Percentiles rank a stretch among this genome's conserved stretches.
Conservation (phyloP, 2,113 vertebrate genomes). For the Spea bombifrons region DNA sequence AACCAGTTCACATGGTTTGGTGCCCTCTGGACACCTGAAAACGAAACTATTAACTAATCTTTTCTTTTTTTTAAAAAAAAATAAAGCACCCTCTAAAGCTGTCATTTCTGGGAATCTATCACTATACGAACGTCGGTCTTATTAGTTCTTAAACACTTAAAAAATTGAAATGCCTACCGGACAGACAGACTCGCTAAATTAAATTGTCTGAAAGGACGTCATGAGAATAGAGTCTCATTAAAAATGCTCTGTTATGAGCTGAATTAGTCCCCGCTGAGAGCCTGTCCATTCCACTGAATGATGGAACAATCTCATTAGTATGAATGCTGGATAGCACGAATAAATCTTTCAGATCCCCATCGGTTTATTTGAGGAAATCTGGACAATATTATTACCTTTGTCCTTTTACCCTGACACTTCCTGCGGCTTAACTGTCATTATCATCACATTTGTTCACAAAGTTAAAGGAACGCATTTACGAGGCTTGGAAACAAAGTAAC, state of each 20-base stretch:
- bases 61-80: neutral
- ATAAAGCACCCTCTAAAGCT: neutral
- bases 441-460: neutral
- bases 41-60: neutral
- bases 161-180: neutral
- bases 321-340: constrained; percentile 14
- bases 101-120: neutral
- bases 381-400: neutral
- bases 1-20: neutral
- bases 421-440: neutral
- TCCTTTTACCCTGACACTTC: neutral
- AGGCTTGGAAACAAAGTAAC: neutral
- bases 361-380: constrained; percentile 10
- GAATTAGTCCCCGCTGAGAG: neutral
- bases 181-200: neutral
- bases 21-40: neutral
- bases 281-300: neutral
- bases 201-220: constrained; percentile 22
- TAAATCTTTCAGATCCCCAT: constrained; percentile 8
- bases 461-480: neutral
- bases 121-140: neutral
- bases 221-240: constrained; percentile 10
- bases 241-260: constrained; percentile 1
- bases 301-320: constrained; percentile 40
- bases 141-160: neutral